Conservation (phyloP, 2,113 vertebrate species). For the Hippocampus guttulatus region DNA sequence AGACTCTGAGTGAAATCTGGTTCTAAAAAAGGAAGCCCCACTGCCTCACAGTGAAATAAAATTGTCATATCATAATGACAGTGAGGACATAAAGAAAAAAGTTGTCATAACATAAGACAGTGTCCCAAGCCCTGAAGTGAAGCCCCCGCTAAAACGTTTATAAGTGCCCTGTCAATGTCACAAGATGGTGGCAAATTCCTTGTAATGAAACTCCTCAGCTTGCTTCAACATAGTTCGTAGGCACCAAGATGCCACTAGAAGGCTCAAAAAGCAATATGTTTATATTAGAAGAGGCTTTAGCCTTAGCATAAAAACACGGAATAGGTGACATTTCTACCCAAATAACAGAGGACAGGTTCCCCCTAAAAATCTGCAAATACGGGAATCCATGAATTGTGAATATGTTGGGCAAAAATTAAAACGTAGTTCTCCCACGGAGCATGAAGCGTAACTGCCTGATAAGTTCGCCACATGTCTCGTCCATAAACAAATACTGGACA, state of each 20-base stretch:
- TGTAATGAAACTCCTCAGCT: not conserved
- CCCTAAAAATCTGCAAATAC: no score
- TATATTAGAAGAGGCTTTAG: no score
- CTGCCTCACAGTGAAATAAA: not conserved
- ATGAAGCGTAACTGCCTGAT: no score
- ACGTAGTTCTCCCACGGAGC: no score
- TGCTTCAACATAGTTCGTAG: not conserved
- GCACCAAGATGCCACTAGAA: not conserved
- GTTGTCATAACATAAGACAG: not conserved
- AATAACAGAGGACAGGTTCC: not conserved
- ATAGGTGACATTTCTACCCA: not conserved
- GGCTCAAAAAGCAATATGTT: not conserved
- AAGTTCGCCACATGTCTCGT: no score
- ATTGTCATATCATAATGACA: not conserved
- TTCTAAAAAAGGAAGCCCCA: constrained; percentile 31
- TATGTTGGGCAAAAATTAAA: no score
- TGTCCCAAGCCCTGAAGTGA: not conserved
- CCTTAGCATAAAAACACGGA: no score
- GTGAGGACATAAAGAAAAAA: not conserved
- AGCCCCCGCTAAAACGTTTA: not conserved
- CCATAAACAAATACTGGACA: no score
- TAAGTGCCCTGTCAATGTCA: no score
- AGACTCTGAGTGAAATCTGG: constrained; percentile 32
- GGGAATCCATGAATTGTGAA: no score
- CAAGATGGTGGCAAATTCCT: not conserved